These are phyloP conservation scores for Plebejus melissa DNA, from an alignment of 2,888 invertebrate genomes.

Conservation along the genomic window DNA sequence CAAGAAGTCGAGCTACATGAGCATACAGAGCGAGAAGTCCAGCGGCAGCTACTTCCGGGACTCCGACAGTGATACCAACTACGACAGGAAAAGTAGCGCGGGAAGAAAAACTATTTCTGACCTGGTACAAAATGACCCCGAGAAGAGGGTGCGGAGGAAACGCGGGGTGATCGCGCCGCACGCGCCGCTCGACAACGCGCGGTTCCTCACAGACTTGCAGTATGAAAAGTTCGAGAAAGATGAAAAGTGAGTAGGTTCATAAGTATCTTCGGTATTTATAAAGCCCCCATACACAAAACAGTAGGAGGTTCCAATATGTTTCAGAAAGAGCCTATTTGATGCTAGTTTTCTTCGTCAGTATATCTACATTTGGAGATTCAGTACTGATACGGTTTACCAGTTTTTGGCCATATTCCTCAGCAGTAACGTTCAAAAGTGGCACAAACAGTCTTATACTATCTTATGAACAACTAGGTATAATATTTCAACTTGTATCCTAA, in stretches of 20 bases:
- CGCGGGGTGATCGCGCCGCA: constrained; percentile 77
- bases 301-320: too few relatives aligned
- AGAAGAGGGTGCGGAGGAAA: constrained; percentile 52
- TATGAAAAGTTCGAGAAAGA: constrained; percentile 79
- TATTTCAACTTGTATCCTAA: too few relatives aligned
- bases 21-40: constrained; percentile 52
- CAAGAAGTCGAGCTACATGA: constrained; percentile 57
- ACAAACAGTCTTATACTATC: too few relatives aligned
- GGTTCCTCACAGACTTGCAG: constrained; percentile 60
- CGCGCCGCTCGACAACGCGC: constrained; percentile 60
- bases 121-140: constrained; percentile 52
- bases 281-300: too few relatives aligned
- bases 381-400: too few relatives aligned
- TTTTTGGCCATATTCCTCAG: too few relatives aligned
- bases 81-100: constrained; percentile 53
- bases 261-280: too few relatives aligned
- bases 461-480: too few relatives aligned
- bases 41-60: constrained; percentile 46
- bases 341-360: too few relatives aligned
- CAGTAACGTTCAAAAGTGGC: too few relatives aligned
- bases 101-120: constrained; percentile 63
- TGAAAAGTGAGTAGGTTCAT: constrained; percentile 61
- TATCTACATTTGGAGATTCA: too few relatives aligned
- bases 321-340: too few relatives aligned
- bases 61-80: constrained; percentile 49